Conservation (phyloP, 2,113 vertebrate species). For the Ciconia maguari region DNA sequence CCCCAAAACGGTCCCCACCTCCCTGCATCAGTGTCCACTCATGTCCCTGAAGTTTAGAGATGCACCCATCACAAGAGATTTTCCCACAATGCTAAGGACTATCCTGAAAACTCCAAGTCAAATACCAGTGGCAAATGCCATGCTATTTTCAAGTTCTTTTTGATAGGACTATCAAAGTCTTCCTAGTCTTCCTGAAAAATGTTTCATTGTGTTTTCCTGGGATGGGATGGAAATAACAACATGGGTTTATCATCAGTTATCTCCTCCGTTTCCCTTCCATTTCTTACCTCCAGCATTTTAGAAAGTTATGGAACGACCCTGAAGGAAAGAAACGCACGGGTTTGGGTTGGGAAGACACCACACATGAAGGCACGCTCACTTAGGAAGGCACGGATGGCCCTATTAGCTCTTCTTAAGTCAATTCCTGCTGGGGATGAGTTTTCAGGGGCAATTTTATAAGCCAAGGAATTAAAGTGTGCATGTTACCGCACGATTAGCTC, state of each 20-base stretch:
- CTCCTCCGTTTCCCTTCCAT: not conserved
- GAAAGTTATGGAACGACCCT: not conserved
- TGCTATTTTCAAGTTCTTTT: not conserved
- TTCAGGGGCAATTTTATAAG: not conserved
- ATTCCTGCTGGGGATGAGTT: not conserved
- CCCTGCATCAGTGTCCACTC: not conserved
- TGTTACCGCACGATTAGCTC: not conserved
- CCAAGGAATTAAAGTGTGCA: not conserved
- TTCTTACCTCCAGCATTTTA: not conserved
- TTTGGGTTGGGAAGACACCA: not conserved
- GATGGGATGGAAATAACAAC: not conserved
- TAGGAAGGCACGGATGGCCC: not conserved
- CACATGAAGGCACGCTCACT: accelerated
- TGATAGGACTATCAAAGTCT: not conserved
- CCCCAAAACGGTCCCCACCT: not conserved
- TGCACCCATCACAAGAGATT: not conserved
- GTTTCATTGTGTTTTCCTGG: not conserved
- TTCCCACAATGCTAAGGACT: not conserved
- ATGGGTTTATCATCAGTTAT: not conserved
- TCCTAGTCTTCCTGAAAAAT: not conserved
- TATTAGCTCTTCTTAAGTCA: no score
- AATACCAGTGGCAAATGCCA: not conserved
- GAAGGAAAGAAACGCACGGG: not conserved
- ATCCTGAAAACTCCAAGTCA: not conserved
- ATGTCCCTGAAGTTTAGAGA: not conserved